phyloP scores from a whole-genome alignment of 2,888 invertebrate species.

The Cryptocephalus moraei region DNA sequence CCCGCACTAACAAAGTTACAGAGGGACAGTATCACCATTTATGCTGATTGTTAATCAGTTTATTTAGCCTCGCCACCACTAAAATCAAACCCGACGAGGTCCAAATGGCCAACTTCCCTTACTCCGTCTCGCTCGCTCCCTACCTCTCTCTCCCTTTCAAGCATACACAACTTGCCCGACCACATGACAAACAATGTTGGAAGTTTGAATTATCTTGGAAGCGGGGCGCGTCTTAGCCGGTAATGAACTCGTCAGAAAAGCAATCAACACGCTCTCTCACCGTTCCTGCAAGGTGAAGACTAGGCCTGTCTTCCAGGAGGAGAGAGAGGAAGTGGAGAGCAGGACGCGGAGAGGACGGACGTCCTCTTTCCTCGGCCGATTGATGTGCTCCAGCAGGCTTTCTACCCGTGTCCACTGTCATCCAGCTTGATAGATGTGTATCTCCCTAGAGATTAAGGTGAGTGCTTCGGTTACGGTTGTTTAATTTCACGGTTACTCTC shows the following conservation, averaged over 20 bases:
- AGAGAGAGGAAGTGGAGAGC: background rate
- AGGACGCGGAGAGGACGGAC: background rate
- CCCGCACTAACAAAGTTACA: no score
- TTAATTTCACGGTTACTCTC: background rate
- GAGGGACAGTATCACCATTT: no score
- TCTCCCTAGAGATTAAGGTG: background rate
- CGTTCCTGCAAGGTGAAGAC: constrained; percentile 21
- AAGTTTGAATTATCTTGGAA: constrained; percentile 21
- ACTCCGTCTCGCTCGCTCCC: no score
- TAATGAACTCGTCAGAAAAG: constrained; percentile 25
- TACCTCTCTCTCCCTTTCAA: no score
- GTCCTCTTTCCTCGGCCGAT: background rate
- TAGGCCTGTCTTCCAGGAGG: constrained; percentile 8
- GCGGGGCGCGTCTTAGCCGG: constrained; percentile 15
- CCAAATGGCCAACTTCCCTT: no score
- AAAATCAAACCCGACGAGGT: no score
- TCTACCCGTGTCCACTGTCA: background rate
- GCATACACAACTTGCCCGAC: background rate
- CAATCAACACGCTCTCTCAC: constrained; percentile 27
- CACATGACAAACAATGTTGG: constrained; percentile 17
- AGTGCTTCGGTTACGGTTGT: background rate
- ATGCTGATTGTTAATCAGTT: no score
- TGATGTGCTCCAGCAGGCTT: background rate
- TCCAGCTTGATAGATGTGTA: background rate
- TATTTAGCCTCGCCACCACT: no score